These are phyloP conservation scores for Ips typographus DNA, from an alignment of 1,140 invertebrate species.

Conservation along the genomic window DNA sequence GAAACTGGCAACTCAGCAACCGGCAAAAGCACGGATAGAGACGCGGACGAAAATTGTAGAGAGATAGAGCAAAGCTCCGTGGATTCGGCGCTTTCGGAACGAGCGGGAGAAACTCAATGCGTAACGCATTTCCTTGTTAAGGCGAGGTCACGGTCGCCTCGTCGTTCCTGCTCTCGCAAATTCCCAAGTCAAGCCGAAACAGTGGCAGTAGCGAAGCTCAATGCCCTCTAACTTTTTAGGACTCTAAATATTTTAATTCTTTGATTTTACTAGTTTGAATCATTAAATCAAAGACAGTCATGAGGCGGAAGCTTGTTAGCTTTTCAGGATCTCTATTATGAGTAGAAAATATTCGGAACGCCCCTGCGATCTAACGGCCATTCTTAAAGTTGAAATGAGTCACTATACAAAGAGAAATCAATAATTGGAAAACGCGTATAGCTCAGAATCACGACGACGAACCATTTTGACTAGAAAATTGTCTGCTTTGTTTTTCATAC, in stretches of 20 bases:
- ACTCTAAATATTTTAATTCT: no score
- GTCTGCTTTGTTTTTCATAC: background rate
- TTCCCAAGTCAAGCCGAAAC: slow-evolving; percentile 8
- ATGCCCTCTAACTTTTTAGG: no score
- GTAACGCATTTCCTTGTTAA: slow-evolving; percentile 36
- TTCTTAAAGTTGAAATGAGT: slow-evolving; percentile 35
- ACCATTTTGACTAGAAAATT: slow-evolving; percentile 24
- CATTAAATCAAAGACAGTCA: no score
- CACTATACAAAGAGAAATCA: slow-evolving; percentile 37
- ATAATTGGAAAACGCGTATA: slow-evolving; percentile 32
- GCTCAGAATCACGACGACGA: slow-evolving; percentile 30
- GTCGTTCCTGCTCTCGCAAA: slow-evolving; percentile 20
- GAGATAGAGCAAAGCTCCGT: slow-evolving; percentile 20
- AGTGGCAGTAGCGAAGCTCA: slow-evolving; percentile 3
- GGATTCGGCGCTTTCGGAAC: slow-evolving; percentile 24
- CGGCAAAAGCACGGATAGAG: slow-evolving; percentile 2
- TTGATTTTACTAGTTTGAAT: no score
- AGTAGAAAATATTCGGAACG: no score
- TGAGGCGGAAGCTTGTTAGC: no score
- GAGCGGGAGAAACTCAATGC: slow-evolving; percentile 20
- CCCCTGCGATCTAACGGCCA: background rate
- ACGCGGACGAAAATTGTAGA: slow-evolving; percentile 11
- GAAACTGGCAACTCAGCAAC: slow-evolving; percentile 18
- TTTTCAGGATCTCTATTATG: no score
- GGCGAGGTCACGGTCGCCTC: slow-evolving; percentile 32